Evolutionary conservation across 1,140 invertebrate species (phyloP).

Genomic region (Euura lappo): DNA sequence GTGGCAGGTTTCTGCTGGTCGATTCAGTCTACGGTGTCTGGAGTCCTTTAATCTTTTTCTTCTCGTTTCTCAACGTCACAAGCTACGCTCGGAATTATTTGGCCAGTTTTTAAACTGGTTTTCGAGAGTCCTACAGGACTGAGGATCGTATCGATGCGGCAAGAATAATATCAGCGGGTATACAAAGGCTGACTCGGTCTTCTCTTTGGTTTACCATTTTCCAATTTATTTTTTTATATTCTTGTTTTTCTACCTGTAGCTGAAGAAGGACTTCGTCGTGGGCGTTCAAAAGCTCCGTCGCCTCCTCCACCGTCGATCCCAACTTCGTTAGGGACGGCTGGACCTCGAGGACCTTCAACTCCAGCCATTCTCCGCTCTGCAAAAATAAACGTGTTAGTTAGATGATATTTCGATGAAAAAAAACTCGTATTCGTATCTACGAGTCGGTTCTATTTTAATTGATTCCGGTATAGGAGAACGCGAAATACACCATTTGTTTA

Average conservation of each 20-base stretch:
- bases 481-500: background rate
- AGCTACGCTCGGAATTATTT: background rate
- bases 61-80: background rate
- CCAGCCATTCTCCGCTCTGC: constrained; percentile 83
- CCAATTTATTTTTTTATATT: background rate
- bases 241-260: constrained; percentile 73
- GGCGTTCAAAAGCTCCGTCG: constrained; percentile 73
- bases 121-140: background rate
- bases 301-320: constrained; percentile 78
- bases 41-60: no score
- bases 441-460: background rate
- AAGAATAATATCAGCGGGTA: background rate
- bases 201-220: background rate
- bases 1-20: no score
- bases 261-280: constrained; percentile 86
- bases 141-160: background rate
- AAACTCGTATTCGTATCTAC: background rate
- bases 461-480: background rate
- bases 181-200: background rate
- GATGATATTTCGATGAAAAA: no score
- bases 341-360: constrained; percentile 86
- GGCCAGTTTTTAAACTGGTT: background rate
- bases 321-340: constrained; percentile 83
- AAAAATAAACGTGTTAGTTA: constrained; percentile 40
- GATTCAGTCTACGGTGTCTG: background rate